Base-by-base conservation (phyloP, 2,113 vertebrate genomes). In the Varanus komodoensis region DNA sequence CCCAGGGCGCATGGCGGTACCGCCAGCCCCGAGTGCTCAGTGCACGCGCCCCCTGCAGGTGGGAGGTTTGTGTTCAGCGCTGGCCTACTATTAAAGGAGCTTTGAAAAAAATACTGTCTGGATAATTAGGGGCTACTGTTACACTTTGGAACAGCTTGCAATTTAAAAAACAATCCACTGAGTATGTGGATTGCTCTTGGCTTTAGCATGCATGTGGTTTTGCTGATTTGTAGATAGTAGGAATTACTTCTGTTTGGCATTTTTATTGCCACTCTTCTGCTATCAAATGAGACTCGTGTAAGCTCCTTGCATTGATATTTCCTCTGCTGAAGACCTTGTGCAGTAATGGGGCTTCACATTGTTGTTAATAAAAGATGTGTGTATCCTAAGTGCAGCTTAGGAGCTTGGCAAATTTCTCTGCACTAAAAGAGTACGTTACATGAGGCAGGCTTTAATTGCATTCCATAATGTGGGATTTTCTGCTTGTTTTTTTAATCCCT, bases 1-100 rank as follows among this genome's bases (percentile, higher is more conserved):
- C 48, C 82, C 23, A 4, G 82, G 50, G 88, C 90, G 90, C 93
- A 77, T 94, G 95, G 90, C 44, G 7, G 83, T 19, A 74, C 23
- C 32, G 75, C 34, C 27, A 38, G n/a, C 11, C 27, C 17, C 1
- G 29, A 25, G 8, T 0, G 4, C 1, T 3, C 21, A 0, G 21
- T 29, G 23, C 67, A 9, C 1, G 87, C 3, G 88, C 91, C 90
- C 89, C 87, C 89, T 92, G 69, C 23, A 68, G 92, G 64, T 67
- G 80, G 93, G 89, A 88, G 84, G 87, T 9, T 8, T 17, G 6
- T 32, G n/a, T 78, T 78, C 3, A 77, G 9, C 17, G 23, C 50
- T 3, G 23, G 11, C 17, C 38, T 29, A 27, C 4, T 69, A 29
- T 48, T 48, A 17, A 84, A 69, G 54, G 64, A 4, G 23, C 2